Percentiles rank a stretch among this genome's conserved stretches.
Evolutionary conservation across 2,113 vertebrate species (phyloP).

Genomic region (Danionella cerebrum): DNA sequence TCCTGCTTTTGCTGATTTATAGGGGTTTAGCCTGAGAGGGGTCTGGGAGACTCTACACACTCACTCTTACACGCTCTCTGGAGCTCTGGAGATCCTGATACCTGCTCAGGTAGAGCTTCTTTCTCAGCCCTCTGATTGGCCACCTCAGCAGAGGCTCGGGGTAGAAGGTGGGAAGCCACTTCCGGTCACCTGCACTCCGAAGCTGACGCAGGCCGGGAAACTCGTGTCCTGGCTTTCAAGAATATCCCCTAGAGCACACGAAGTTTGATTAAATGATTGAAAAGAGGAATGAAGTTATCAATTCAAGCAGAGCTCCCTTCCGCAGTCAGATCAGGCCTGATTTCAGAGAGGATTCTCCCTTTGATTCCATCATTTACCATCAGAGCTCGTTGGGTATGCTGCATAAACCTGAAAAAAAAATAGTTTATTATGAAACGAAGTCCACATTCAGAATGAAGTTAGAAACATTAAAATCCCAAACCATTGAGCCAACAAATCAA

Average conservation of each 20-base stretch:
- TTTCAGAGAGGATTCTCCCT: no score
- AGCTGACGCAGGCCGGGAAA: neutral
- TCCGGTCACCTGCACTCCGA: neutral
- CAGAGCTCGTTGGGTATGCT: no score
- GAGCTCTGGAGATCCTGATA: constrained; percentile 14
- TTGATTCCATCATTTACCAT: no score
- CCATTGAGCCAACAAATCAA: no score
- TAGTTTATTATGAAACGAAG: no score
- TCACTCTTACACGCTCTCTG: neutral
- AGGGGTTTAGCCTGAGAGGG: neutral
- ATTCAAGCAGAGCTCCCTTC: neutral
- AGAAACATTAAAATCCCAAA: no score
- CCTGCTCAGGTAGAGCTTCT: constrained; percentile 35
- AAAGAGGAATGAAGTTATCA: neutral
- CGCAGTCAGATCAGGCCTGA: no score
- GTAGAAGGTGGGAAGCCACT: constrained; percentile 15
- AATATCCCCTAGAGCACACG: no score
- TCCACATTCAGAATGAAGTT: no score
- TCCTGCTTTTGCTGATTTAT: neutral
- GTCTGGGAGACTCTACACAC: neutral
- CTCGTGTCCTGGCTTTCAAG: no score
- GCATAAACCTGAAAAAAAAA: no score
- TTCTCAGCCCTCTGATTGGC: constrained; percentile 45
- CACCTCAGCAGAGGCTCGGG: constrained; percentile 22
- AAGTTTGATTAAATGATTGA: no score